These are phyloP conservation scores for Thera britannica DNA, from an alignment of 2,888 invertebrate species.

Conservation along the genomic window DNA sequence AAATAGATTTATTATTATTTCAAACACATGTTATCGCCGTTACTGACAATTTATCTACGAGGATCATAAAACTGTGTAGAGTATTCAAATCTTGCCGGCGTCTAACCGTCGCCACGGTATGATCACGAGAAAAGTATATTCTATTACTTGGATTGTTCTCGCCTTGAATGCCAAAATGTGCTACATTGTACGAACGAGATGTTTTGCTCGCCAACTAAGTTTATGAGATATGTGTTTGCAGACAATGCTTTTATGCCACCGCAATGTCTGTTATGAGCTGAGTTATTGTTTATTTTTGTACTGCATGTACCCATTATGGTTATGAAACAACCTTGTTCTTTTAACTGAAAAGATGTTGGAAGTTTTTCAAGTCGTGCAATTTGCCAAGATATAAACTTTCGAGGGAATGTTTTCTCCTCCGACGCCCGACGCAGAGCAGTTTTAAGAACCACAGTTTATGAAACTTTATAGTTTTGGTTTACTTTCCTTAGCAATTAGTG, in stretches of 20 bases:
- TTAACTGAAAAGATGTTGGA: slow-evolving; percentile 29
- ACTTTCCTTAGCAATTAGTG: not conserved
- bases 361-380: slow-evolving; percentile 24
- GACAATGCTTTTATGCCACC: slow-evolving; percentile 71
- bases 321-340: slow-evolving; percentile 36
- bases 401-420: not conserved
- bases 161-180: slow-evolving; percentile 77
- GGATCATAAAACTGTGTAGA: slow-evolving; percentile 42
- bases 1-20: slow-evolving; percentile 45
- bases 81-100: slow-evolving; percentile 45
- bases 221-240: slow-evolving; percentile 76
- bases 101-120: slow-evolving; percentile 39
- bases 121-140: slow-evolving; percentile 67
- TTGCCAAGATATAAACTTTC: slow-evolving; percentile 9
- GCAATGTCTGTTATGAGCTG: slow-evolving; percentile 62
- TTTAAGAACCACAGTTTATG: not conserved
- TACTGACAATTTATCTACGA: slow-evolving; percentile 48
- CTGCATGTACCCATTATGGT: slow-evolving; percentile 51
- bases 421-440: not conserved
- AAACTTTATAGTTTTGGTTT: not conserved
- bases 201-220: slow-evolving; percentile 77
- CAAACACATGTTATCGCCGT: slow-evolving; percentile 47
- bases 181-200: slow-evolving; percentile 60
- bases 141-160: slow-evolving; percentile 81
- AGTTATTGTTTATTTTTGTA: slow-evolving; percentile 68